Evolutionary conservation across 30 jellyfish, hydroid and myxozoan species (phyloP), one percentile per base, ranked within the genome.

Genomic region (Pelagia noctiluca): DNA sequence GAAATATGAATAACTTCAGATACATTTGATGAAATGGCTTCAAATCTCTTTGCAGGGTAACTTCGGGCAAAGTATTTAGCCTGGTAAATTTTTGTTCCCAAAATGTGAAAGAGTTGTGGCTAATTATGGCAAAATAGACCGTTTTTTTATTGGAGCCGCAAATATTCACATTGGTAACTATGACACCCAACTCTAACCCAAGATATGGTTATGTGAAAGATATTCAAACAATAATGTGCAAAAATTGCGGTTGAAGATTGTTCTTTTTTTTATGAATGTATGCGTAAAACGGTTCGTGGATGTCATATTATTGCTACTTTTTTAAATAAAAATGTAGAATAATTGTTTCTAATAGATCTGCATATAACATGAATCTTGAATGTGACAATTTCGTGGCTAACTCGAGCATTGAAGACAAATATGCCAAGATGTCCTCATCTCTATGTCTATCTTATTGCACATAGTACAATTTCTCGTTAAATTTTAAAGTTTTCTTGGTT

Each of bases 271-370:
- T 42, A 42, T 42, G 57, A 42, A 42, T 42, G 16, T 42, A 42
- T 42, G 57, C 57, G 57, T 42, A 42, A 42, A 42, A 42, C 57
- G 57, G 57, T 42, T 42, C 57, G 57, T 42, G 57, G 57, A 42
- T 42, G 57, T 42, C 57, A 42, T 42, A 42, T 42, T 42, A 42
- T 42, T 42, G 57, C 57, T 42, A 42, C 16, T 42, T 42, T 42
- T 42, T 42, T 42, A 42, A 8, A 42, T 42, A 42, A 42, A 42
- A 42, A 42, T 42, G 57, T 42, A 42, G 57, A 42, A 42, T 42
- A 42, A 42, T 42, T 42, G 57, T 42, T 42, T 42, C 57, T 16
- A 42, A 42, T 42, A 42, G 57, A 42, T 42, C 57, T 42, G 57
- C 57, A 42, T 42, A 42, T 8, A 42, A 42, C 57, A 42, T 42